Percentiles rank a stretch among this genome's conserved stretches.
phyloP scores from a whole-genome alignment of 2,888 invertebrate genomes.

The Harpalus rubripes region DNA sequence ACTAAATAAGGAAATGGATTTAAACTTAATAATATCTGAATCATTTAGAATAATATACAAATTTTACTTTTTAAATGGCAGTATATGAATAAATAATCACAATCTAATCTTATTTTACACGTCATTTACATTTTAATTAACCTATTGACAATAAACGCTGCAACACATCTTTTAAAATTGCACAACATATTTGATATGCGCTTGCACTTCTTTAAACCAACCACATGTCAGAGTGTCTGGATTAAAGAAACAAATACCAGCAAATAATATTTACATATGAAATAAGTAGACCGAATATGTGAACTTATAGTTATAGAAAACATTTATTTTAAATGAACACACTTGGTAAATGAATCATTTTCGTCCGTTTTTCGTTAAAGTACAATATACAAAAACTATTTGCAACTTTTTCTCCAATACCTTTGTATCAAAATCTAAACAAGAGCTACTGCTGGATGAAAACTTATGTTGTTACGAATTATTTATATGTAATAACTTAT shows the following conservation, averaged over 20 bases:
- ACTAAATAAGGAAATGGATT: too few relatives aligned
- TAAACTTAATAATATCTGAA: not conserved
- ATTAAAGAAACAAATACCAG: not conserved
- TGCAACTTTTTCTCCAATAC: not conserved
- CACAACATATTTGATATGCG: constrained; percentile 49
- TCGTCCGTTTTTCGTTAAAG: not conserved
- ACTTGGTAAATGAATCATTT: constrained; percentile 41
- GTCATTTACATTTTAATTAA: constrained; percentile 47
- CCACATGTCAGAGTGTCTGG: too few relatives aligned
- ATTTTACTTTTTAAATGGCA: constrained; percentile 74
- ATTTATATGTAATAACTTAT: constrained; percentile 15
- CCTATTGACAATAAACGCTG: constrained; percentile 36
- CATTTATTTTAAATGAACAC: constrained; percentile 53
- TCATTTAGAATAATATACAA: constrained; percentile 72
- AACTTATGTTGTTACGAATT: not conserved
- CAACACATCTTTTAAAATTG: constrained; percentile 47
- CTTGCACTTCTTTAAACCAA: too few relatives aligned
- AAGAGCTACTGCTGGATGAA: constrained; percentile 18
- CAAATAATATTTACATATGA: not conserved
- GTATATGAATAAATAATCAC: constrained; percentile 73
- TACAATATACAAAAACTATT: constrained; percentile 1
- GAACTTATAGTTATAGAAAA: constrained; percentile 16
- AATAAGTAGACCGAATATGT: not conserved
- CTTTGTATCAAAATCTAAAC: constrained; percentile 36
- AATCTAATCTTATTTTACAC: constrained; percentile 47